Conservation (phyloP, 1,140 invertebrate genomes). For the Zaprionus gabonicus region DNA sequence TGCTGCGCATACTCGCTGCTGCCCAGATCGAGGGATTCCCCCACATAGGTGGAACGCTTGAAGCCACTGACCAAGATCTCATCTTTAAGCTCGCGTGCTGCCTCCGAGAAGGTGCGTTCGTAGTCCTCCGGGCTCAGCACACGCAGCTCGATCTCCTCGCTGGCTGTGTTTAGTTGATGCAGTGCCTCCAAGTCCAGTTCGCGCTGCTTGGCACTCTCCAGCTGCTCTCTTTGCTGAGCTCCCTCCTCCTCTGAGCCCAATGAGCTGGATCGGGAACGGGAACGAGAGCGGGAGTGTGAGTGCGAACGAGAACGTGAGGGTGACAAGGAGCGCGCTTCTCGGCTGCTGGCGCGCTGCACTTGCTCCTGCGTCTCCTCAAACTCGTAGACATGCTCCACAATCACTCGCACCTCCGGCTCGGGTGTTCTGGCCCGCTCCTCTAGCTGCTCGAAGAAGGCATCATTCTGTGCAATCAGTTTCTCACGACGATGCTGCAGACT, state of each 20-base stretch:
- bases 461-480: conserved; percentile 71
- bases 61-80: conserved; percentile 65
- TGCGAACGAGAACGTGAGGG: conserved; percentile 58
- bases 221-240: conserved; percentile 34
- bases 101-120: conserved; percentile 68
- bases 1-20: conserved; percentile 54
- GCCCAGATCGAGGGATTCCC: conserved; percentile 70
- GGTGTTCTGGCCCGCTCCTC: conserved; percentile 57
- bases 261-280: conserved; percentile 45
- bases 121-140: conserved; percentile 57
- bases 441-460: conserved; percentile 63
- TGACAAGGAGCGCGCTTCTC: conserved; percentile 62
- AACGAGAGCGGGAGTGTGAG: conserved; percentile 45
- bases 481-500: conserved; percentile 56
- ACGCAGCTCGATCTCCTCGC: conserved; percentile 68
- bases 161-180: conserved; percentile 51
- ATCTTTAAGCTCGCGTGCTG: conserved; percentile 65
- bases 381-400: conserved; percentile 69
- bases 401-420: conserved; percentile 50
- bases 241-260: conserved; percentile 4
- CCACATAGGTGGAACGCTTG: conserved; percentile 80
- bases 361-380: conserved; percentile 2
- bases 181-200: conserved; percentile 59
- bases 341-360: conserved; percentile 26
- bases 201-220: conserved; percentile 45